Evolutionary conservation across 2,888 invertebrate species (phyloP).

Genomic region (Sinohyriopsis cumingii): DNA sequence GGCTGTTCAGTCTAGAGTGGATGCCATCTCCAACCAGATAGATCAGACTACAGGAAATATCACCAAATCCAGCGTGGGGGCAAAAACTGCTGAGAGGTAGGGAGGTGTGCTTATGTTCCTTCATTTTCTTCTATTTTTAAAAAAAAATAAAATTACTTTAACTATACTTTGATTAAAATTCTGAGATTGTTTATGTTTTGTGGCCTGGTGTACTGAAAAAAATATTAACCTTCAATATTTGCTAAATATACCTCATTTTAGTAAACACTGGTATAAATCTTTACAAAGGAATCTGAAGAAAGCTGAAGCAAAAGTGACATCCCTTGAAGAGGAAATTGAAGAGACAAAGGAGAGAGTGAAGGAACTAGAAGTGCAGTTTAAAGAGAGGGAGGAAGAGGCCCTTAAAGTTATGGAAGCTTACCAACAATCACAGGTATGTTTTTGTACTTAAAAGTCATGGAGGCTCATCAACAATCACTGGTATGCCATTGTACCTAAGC

Average conservation of each 20-base stretch:
- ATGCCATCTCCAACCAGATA: constrained; percentile 80
- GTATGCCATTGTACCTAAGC: no score
- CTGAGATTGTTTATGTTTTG: no score
- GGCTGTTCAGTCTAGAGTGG: constrained; percentile 76
- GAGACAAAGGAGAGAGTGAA: constrained; percentile 69
- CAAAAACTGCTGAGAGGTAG: constrained; percentile 75
- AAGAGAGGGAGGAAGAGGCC: constrained; percentile 77
- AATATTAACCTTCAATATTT: no score
- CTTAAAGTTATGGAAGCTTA: constrained; percentile 72
- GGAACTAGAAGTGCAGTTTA: constrained; percentile 49
- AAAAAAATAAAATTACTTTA: no score
- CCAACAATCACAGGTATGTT: constrained; percentile 60
- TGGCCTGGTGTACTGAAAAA: no score
- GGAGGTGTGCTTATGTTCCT: neutral
- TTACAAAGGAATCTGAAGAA: constrained; percentile 81
- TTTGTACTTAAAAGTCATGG: constrained; percentile 42
- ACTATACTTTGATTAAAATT: no score
- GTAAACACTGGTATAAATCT: neutral
- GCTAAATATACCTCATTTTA: no score
- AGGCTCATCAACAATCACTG: constrained; percentile 14
- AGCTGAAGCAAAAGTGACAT: constrained; percentile 82
- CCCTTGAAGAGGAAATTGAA: constrained; percentile 81
- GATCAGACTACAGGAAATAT: constrained; percentile 78
- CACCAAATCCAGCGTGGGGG: constrained; percentile 73
- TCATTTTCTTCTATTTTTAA: neutral